Evolutionary conservation across 1,140 invertebrate species (phyloP).

Genomic region (Aricia agestis): DNA sequence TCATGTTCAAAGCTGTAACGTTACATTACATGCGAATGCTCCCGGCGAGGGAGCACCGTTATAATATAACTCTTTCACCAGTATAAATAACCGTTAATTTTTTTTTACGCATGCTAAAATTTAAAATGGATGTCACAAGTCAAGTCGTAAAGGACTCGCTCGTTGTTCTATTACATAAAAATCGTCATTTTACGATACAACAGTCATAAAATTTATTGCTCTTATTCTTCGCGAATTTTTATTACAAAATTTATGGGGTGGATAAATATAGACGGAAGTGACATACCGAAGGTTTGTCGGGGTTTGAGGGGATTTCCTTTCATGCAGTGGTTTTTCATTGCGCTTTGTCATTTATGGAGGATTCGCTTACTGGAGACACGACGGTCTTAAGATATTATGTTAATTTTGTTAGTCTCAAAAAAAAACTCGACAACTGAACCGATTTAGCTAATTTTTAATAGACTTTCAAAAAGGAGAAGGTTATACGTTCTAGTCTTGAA

Average conservation of each 20-base stretch:
- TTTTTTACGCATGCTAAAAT: conserved; percentile 15
- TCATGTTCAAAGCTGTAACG: too few species aligned
- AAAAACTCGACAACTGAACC: too few species aligned
- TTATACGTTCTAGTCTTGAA: too few species aligned
- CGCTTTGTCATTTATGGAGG: too few species aligned
- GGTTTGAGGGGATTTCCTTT: conserved; percentile 20
- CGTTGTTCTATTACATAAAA: conserved; percentile 51
- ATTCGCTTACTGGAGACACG: too few species aligned
- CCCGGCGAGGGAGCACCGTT: too few species aligned
- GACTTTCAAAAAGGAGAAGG: too few species aligned
- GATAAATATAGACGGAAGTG: conserved; percentile 35
- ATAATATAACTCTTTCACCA: too few species aligned
- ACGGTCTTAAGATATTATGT: too few species aligned
- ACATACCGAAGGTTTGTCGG: conserved; percentile 23
- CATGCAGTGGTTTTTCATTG: not conserved
- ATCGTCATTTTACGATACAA: conserved; percentile 49
- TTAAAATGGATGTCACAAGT: conserved; percentile 36
- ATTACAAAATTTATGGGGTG: conserved; percentile 43
- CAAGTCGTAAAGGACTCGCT: conserved; percentile 42
- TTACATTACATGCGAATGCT: too few species aligned
- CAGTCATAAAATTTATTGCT: conserved; percentile 49
- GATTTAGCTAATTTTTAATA: too few species aligned
- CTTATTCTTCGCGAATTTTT: conserved; percentile 43
- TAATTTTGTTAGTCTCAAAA: too few species aligned
- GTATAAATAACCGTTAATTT: not conserved